Evolutionary conservation across 2,797 vertebrate genomes (phyloP), one percentile per base, ranked within the genome.

Genomic region (Anomalospiza imberbis): DNA sequence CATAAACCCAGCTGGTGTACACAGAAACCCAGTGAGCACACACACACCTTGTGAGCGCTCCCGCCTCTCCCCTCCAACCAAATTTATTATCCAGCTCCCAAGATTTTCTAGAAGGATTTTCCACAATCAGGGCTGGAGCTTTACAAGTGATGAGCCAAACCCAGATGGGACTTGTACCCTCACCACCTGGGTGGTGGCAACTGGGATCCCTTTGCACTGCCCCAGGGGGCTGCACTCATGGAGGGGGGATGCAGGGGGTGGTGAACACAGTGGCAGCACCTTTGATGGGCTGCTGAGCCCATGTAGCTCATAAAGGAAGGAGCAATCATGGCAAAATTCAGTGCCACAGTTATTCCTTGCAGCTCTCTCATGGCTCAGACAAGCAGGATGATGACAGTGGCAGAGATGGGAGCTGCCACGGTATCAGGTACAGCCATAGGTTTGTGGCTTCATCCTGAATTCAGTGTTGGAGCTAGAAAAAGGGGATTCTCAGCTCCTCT

Each of bases 361-460:
- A 78, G 63, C 50, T 86, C 83, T 1, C 4, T 67, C 76, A 4
- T 0, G 3, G 74, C 55, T 40, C 60, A 70, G 63, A 62, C 0
- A 9, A 88, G 48, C 26, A 25, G 21, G 26, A 32, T 7, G 67
- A 42, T 9, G 44, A 81, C 0, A 53, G 76, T 9, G 44, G 81
- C 0, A 53, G 76, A 57, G 34, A 15, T 0, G 1, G 80, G n/a
- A 79, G 38, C 45, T 87, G 62, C 58, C 0, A 0, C 1, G 7
- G 34, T 18, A 10, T 48, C 45, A 42, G 26, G 38, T 31, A 53
- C 18, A 67, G 68, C 32, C 34, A 15, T 1, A 36, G 15, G 12
- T 47, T 44, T 60, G 68, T 18, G 40, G 55, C 45, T 84, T 82
- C 51, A 62, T 51, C n/a, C 60, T 48, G 42, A 70, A 61, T 42